Evolutionary conservation across 2,888 invertebrate genomes (phyloP), one percentile per base, ranked within the genome.

Genomic region (Amphipoea oculea): DNA sequence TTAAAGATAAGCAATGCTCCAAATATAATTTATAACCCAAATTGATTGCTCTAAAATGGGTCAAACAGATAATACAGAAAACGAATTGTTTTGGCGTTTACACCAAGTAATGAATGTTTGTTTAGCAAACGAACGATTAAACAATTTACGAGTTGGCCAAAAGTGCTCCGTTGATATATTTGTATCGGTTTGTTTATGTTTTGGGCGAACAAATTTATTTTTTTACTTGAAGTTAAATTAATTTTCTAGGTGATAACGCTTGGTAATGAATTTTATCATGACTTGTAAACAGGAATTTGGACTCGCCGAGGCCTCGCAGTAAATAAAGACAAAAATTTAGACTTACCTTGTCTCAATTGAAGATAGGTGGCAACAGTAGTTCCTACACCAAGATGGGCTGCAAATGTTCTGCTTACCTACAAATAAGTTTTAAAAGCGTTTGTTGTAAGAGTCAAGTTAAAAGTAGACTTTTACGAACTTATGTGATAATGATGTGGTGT

Each of bases 61-160:
- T 90, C 90, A 89, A 89, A 89, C 83, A 90, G 89, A 89, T 90
- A 89, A 91, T 88, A 85, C 86, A 86, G 84, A 88, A 86, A 91
- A 90, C 82, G 83, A 89, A 91, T 90, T 89, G 89, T 92, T 92
- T 86, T 84, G 86, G 71, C 86, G 81, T 87, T 85, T 81, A 84
- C 76, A 84, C 82, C 83, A 85, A 87, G 87, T 89, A 87, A 89
- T 89, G 66, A 89, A 87, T 84, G 82, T 86, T 89, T 85, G 85
- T 85, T 86, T 84, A 78, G 71, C 63, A 86, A 86, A 86, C 75
- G 78, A 82, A 88, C 79, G 88, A 89, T 88, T 89, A 88, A 88
- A 81, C 88, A 88, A 89, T 88, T 88, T 88, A 84, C 81, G 86
- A 81, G 82, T 79, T 74, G 42, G 71, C 66, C 79, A 84, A 88